A percentile compares a stretch with the other conserved stretches of the same genome.
Conservation (phyloP, 2,113 vertebrate species). For the Mustelus asterias region DNA sequence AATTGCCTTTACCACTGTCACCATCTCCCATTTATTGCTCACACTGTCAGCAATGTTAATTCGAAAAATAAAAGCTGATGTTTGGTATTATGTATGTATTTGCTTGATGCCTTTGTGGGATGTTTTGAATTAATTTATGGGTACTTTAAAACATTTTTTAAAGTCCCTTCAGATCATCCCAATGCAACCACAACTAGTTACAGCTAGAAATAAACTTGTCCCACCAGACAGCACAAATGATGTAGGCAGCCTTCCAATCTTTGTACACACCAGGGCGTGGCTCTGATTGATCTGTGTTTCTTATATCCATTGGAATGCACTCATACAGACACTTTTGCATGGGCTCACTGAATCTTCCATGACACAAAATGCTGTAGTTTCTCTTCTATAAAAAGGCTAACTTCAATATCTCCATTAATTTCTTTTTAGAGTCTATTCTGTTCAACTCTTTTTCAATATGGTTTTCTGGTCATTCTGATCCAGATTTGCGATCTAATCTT, state of each 20-base stretch:
- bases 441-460: neutral
- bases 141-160: neutral
- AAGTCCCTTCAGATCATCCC: conserved; percentile 19
- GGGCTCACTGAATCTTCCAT: neutral
- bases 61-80: conserved; percentile 19
- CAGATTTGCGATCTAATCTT: neutral
- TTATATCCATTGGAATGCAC: neutral
- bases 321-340: neutral
- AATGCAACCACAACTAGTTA: neutral
- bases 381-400: neutral
- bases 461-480: neutral
- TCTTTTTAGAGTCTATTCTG: neutral
- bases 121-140: neutral
- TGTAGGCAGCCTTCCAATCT: neutral
- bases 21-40: neutral
- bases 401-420: neutral
- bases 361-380: neutral
- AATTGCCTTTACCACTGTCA: too few relatives aligned
- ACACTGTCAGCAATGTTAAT: neutral
- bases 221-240: neutral
- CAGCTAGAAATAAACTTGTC: conserved; percentile 9
- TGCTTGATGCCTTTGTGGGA: neutral
- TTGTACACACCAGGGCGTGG: neutral
- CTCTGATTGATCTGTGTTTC: neutral
- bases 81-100: neutral